Percentiles rank a stretch among this genome's conserved stretches.
These are phyloP conservation scores for Gobius niger DNA, from an alignment of 2,113 vertebrate species.

Conservation along the genomic window DNA sequence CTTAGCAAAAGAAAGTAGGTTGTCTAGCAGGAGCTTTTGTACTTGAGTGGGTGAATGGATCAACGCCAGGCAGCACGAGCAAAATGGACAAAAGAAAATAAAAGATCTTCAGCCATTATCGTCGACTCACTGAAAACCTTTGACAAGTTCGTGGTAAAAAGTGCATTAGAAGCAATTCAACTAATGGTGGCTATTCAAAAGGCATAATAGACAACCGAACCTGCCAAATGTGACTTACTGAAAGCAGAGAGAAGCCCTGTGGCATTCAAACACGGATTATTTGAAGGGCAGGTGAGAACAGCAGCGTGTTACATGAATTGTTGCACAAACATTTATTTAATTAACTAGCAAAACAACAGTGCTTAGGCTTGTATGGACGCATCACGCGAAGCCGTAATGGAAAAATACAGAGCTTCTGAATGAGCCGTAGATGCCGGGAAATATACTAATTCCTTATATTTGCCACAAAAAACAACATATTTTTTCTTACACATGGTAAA, in stretches of 20 bases:
- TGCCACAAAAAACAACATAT: too few species aligned
- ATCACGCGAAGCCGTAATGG: too few species aligned
- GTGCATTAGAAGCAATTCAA: neutral
- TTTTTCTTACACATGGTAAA: too few species aligned
- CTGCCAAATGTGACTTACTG: neutral
- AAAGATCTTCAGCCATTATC: neutral
- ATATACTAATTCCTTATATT: too few species aligned
- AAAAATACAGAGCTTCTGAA: too few species aligned
- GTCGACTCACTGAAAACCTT: neutral
- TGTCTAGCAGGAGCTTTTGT: neutral
- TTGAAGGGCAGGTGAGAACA: neutral
- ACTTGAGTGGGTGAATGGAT: slow-evolving; percentile 6
- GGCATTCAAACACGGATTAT: neutral
- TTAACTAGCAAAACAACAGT: neutral
- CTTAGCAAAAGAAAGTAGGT: slow-evolving; percentile 1
- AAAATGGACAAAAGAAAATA: neutral
- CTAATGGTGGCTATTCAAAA: slow-evolving; percentile 1
- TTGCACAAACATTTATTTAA: neutral
- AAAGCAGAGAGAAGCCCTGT: neutral
- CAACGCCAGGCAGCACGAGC: neutral
- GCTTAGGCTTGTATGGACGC: neutral
- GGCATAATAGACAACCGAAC: neutral
- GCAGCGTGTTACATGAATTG: too few species aligned
- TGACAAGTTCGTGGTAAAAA: neutral
- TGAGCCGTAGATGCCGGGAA: too few species aligned